A percentile compares a stretch with the other conserved stretches of the same genome.
Conservation (phyloP, 2,113 vertebrate genomes). For the Caranx ignobilis region DNA sequence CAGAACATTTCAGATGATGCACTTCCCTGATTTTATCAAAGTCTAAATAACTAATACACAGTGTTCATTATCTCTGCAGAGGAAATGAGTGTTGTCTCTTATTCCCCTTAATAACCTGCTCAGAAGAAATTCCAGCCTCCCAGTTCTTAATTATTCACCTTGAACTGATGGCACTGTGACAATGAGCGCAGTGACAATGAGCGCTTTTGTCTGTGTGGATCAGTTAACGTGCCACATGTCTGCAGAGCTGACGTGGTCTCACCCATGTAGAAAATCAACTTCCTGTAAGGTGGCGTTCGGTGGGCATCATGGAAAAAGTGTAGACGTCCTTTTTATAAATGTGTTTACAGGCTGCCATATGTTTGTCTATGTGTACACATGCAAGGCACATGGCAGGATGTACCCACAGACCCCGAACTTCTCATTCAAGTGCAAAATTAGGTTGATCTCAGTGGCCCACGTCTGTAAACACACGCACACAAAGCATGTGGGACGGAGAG, state of each 20-base stretch:
- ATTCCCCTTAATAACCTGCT: neutral
- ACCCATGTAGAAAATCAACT: slow-evolving; percentile 4
- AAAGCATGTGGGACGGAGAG: slow-evolving; percentile 12
- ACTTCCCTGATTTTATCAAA: neutral
- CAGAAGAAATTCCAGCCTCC: neutral
- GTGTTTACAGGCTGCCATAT: slow-evolving; percentile 47
- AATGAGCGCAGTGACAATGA: slow-evolving; percentile 26
- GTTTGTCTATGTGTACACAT: slow-evolving; percentile 24
- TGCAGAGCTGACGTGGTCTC: neutral
- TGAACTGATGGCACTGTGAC: slow-evolving; percentile 10
- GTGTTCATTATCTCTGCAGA: neutral
- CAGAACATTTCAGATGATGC: neutral
- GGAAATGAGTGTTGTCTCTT: slow-evolving; percentile 17
- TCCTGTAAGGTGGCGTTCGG: slow-evolving; percentile 14
- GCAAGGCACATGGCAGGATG: slow-evolving; percentile 30
- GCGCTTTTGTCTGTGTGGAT: slow-evolving; percentile 15
- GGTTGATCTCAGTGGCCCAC: neutral
- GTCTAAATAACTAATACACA: neutral
- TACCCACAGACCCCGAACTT: slow-evolving; percentile 7
- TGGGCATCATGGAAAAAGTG: slow-evolving; percentile 62
- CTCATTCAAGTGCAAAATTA: neutral
- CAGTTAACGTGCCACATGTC: slow-evolving; percentile 7
- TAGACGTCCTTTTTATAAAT: slow-evolving; percentile 19
- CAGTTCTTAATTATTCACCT: slow-evolving; percentile 12
- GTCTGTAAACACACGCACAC: slow-evolving; percentile 5